Percentiles rank a stretch among this genome's conserved stretches.
Evolutionary conservation across 2,113 vertebrate species (phyloP).

Genomic region (Sigmodon hispidus): DNA sequence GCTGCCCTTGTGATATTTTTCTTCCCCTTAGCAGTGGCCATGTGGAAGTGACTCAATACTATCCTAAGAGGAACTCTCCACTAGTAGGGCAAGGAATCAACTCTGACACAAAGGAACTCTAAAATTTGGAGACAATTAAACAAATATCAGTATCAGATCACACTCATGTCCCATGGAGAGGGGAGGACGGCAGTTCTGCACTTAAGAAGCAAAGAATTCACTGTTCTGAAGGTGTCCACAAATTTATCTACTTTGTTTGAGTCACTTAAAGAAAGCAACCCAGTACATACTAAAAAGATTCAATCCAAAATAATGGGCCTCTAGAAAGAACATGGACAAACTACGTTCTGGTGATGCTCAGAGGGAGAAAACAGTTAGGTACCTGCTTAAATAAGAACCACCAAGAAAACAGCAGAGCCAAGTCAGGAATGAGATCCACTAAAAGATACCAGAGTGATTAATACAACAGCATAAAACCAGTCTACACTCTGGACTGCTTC

Average conservation of each 20-base stretch:
- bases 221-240: not conserved
- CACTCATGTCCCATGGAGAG: not conserved
- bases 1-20: not conserved
- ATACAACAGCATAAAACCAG: not conserved
- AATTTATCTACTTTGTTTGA: not conserved
- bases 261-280: not conserved
- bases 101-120: not conserved
- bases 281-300: not conserved
- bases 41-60: not conserved
- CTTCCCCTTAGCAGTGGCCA: not conserved
- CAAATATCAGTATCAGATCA: not conserved
- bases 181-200: not conserved
- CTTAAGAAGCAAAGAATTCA: not conserved
- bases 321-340: not conserved
- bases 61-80: not conserved
- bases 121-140: not conserved
- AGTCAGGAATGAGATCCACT: not conserved
- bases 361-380: not conserved
- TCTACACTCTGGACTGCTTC: not conserved
- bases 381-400: not conserved
- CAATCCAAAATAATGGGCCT: not conserved
- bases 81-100: not conserved
- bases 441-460: not conserved
- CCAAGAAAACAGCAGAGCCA: fast-evolving
- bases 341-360: not conserved